These are phyloP conservation scores for Atherinomorus stipes DNA, from an alignment of 2,113 vertebrate genomes.

Conservation along the genomic window DNA sequence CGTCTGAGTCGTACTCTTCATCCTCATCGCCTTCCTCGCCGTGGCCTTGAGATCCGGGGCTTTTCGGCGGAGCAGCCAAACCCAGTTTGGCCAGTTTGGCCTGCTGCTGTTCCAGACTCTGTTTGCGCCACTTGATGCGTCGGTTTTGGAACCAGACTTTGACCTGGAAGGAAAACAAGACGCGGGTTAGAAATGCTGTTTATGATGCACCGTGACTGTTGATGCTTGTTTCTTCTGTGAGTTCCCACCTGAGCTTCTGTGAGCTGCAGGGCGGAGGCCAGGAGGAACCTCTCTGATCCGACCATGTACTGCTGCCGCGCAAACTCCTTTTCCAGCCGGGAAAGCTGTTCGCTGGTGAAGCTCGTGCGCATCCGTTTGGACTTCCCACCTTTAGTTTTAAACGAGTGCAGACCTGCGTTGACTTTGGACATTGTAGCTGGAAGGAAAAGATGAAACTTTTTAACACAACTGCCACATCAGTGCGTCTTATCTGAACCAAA, in stretches of 20 bases:
- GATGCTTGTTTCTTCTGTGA: no score
- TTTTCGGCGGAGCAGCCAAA: conserved; percentile 74
- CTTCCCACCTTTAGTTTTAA: conserved; percentile 82
- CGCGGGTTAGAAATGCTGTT: background rate
- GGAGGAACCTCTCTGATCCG: conserved; percentile 85
- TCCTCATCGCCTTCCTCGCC: conserved; percentile 78
- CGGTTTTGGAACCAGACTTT: conserved; percentile 89
- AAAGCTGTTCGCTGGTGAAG: conserved; percentile 88
- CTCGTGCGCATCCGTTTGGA: conserved; percentile 87
- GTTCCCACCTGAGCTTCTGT: conserved; percentile 85
- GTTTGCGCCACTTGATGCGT: conserved; percentile 88
- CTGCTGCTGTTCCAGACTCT: conserved; percentile 87
- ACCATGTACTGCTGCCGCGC: conserved; percentile 89
- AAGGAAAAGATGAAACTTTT: background rate
- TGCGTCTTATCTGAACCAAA: accelerated
- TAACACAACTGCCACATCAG: background rate
- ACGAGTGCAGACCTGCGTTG: conserved; percentile 63
- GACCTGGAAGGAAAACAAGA: conserved; percentile 69
- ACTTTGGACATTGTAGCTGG: conserved; percentile 80
- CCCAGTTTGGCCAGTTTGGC: conserved; percentile 86
- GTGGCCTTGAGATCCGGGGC: conserved; percentile 80
- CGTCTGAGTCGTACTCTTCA: conserved; percentile 74
- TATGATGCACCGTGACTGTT: no score
- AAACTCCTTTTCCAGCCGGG: conserved; percentile 89
- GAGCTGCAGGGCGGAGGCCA: conserved; percentile 84